Evolutionary conservation across 2,888 invertebrate species (phyloP).

Genomic region (Pyralis farinalis): DNA sequence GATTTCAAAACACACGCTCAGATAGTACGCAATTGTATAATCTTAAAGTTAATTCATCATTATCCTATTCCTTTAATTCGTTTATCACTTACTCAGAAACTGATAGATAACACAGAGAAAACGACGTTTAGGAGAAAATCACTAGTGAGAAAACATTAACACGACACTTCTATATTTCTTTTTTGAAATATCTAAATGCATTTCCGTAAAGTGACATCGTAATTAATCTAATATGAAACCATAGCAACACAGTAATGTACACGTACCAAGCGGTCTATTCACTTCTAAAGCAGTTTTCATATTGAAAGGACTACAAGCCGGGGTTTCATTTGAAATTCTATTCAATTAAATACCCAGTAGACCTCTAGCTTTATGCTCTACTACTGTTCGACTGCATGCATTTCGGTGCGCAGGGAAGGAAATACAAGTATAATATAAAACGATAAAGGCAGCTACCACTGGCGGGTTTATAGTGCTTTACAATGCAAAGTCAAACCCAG

Average conservation of each 20-base stretch:
- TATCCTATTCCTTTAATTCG: neutral
- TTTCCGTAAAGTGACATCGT: no score
- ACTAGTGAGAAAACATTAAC: neutral
- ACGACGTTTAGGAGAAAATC: neutral
- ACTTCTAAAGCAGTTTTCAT: constrained; percentile 4
- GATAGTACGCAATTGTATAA: no score
- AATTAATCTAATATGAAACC: neutral
- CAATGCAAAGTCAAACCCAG: neutral
- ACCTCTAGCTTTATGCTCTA: constrained; percentile 8
- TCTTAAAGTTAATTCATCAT: neutral
- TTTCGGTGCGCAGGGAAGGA: constrained; percentile 6
- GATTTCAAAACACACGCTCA: no score
- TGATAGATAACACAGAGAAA: neutral
- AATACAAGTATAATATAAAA: constrained; percentile 9
- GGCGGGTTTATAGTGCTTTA: neutral
- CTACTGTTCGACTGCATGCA: constrained; percentile 8
- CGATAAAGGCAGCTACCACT: constrained; percentile 6
- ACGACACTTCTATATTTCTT: neutral
- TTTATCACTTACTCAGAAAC: neutral
- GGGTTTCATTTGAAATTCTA: constrained; percentile 5
- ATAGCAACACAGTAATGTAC: constrained; percentile 1
- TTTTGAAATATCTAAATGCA: no score
- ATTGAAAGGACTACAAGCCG: neutral
- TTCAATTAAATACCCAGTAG: constrained; percentile 4
- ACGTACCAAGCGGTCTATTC: constrained; percentile 5